phyloP scores from a whole-genome alignment of 2,888 invertebrate species.

The Schizaphis graminum region DNA sequence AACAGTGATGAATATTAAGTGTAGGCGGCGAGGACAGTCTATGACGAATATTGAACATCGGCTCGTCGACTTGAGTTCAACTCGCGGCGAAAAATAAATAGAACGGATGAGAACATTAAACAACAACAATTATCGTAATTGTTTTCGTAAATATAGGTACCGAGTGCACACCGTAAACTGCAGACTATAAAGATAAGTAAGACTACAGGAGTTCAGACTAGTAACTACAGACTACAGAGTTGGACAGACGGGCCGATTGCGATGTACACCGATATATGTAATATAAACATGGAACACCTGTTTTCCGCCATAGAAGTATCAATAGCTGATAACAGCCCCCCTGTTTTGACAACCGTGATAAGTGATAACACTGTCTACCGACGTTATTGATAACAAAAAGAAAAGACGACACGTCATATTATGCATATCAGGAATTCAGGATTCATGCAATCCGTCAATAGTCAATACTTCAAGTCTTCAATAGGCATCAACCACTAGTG shows the following conservation, averaged over 20 bases:
- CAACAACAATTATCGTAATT: constrained; percentile 8
- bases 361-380: neutral
- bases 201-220: neutral
- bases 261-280: constrained; percentile 7
- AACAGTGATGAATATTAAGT: neutral
- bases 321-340: neutral
- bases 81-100: constrained; percentile 32
- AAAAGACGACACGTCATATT: constrained; percentile 32
- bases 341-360: neutral
- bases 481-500: neutral
- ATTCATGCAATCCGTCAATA: neutral
- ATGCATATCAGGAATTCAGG: neutral
- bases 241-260: constrained; percentile 3
- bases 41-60: neutral
- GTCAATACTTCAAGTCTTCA: no score
- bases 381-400: neutral
- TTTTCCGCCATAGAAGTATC: constrained; percentile 47
- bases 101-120: constrained; percentile 34
- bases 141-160: constrained; percentile 15
- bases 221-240: neutral
- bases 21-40: neutral
- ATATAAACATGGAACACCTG: constrained; percentile 63
- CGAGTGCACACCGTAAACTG: neutral
- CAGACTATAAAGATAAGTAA: neutral
- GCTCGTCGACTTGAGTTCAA: neutral